Conservation (phyloP, 2,888 invertebrate genomes). For the Acanthosepion pharaonis region DNA sequence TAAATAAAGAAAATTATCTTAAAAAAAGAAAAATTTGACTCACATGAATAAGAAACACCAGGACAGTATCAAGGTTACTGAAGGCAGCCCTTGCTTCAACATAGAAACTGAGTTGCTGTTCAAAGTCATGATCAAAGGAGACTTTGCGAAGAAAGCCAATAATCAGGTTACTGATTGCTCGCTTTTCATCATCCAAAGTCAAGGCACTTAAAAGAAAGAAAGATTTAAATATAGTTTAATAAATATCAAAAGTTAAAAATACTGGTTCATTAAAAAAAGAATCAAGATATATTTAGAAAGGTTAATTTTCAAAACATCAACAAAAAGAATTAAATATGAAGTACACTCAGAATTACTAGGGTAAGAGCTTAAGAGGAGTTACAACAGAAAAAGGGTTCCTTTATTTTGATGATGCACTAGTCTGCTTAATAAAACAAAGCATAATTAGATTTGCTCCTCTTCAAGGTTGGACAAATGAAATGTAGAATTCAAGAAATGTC, state of each 20-base stretch:
- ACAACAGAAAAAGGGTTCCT: too few species aligned
- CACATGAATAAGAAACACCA: constrained; percentile 89
- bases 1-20: neutral
- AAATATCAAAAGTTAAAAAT: neutral
- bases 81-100: constrained; percentile 93
- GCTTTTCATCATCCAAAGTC: constrained; percentile 92
- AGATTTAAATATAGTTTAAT: constrained; percentile 24
- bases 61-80: constrained; percentile 90
- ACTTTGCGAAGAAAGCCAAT: constrained; percentile 87
- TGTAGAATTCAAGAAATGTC: too few species aligned
- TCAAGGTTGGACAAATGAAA: too few species aligned
- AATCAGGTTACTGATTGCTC: constrained; percentile 88
- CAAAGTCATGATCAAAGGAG: constrained; percentile 87
- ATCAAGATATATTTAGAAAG: too few species aligned
- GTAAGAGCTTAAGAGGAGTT: too few species aligned
- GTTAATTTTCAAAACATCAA: too few species aligned
- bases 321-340: too few species aligned
- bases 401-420: too few species aligned
- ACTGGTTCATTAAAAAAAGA: too few species aligned
- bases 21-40: neutral
- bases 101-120: constrained; percentile 93
- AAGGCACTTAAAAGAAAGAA: constrained; percentile 81
- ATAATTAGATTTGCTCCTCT: too few species aligned
- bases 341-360: too few species aligned
- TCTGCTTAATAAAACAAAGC: too few species aligned